Evolutionary conservation across 2,797 vertebrate genomes (phyloP).

Genomic region (Pipistrellus pipistrellus): DNA sequence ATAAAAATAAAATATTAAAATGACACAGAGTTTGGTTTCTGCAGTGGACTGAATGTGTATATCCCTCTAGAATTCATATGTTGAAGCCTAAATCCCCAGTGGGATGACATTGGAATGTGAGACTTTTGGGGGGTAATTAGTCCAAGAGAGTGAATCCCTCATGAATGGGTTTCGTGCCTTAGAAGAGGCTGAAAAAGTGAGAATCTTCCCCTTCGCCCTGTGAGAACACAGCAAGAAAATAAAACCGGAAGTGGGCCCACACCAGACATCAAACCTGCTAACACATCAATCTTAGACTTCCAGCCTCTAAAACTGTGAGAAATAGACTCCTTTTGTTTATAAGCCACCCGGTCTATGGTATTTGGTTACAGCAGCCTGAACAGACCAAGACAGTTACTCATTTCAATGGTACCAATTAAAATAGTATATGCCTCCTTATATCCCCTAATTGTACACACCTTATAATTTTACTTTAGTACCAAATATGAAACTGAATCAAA

Average conservation of each 20-base stretch:
- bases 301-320: background rate
- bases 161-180: background rate
- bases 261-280: background rate
- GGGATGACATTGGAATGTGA: background rate
- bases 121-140: background rate
- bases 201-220: background rate
- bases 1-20: slow-evolving; percentile 11
- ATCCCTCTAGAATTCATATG: background rate
- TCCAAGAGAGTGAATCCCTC: background rate
- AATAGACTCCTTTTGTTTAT: background rate
- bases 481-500: background rate
- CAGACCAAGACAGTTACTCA: background rate
- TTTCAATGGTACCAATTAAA: background rate
- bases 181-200: background rate
- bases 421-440: background rate
- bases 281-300: background rate
- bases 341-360: background rate
- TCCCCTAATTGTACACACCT: background rate
- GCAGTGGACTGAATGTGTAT: background rate
- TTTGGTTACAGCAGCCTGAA: background rate
- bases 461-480: background rate
- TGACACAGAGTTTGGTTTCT: background rate
- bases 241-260: background rate
- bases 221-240: background rate
- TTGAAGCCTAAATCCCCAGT: background rate